Base-by-base conservation (phyloP, 2,113 vertebrate species). In the Ceratotherium simum region DNA sequence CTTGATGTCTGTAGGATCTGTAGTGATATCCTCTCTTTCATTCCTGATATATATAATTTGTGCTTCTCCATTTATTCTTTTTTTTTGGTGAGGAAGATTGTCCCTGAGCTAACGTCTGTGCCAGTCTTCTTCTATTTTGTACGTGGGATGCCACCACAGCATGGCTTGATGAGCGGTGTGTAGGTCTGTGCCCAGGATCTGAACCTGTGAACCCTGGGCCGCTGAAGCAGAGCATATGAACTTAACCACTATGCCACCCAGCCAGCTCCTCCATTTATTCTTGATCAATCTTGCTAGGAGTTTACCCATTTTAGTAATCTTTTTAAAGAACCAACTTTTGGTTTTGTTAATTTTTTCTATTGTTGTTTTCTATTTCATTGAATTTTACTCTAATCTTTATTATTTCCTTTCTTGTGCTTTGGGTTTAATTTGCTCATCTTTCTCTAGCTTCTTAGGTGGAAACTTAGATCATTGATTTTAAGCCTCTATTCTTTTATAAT, bases 271-370 rank as follows among this genome's bases (percentile, higher is more conserved):
- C 48, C 48, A 48, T 67, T 84, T 69, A 85, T 51, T 31, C 20
- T 73, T 88, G 69, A 60, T 75, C 42, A 75, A 25, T 48, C 29
- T 48, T 75, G 29, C 20, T 89, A 33, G 9, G 48, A 54, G 18
- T 89, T 48, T 89, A 46, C 33, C 39, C 70, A n/a, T 12, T 89
- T 75, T 64, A n/a, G 76, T 48, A 42, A 90, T 80, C 18, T 67
- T 91, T 90, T 67, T 42, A 54, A 79, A 90, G 25, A 76, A 90
- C 17, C 33, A 90, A 79, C 18, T 90, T 90, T 90, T 39, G 75
- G 18, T n/a, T 8, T 91, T 91, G 64, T 56, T 79, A 54, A 67
- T 78, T 54, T 90, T 79, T 33, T 79, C 60, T 67, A 31, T 54
- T 51, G 18, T 78, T 67, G 60, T 39, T 79, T 39, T 56, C 25